Evolutionary conservation across 2,888 invertebrate species (phyloP), one percentile per base, ranked within the genome.

Genomic region (Ernsta delagoae): DNA sequence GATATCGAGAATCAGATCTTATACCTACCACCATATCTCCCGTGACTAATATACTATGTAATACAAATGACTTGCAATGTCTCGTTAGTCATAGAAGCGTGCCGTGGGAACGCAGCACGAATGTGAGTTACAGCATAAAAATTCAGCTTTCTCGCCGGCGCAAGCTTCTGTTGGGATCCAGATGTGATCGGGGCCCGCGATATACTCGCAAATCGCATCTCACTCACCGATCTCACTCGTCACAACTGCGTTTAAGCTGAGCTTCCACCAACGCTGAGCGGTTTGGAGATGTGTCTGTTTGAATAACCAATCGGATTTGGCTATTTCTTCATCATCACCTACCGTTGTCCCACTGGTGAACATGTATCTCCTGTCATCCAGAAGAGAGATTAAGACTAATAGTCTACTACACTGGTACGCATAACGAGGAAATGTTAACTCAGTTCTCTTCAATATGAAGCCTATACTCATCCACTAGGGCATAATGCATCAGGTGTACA

Each of bases 161-260:
- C 79, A 79, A 76, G 91, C 92, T 92, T 89, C 90, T 88, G 90
- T 89, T 83, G 87, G 54, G 79, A 80, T 79, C 86, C 78, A 74
- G 92, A 92, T 91, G 87, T 59, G 70, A 91, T 92, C 91, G 64
- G 82, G 90, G 89, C n/a, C 90, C 75, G 75, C 77, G 90, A 89
- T 89, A 87, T 74, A 76, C 75, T 84, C 81, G 86, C 85, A 77
- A 86, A 86, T 83, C 83, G 82, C 74, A 77, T 70, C 79, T 85
- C 83, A 85, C 81, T 86, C 85, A 86, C 83, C 83, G 75, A 74
- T 76, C 71, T 69, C 70, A 50, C 60, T 54, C 63, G 67, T 65
- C 70, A 56, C 67, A 45, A 59, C 59, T 65, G 65, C 39, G 50
- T 66, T 70, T n/a, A n/a, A n/a, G n/a, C n/a, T n/a, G n/a, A n/a